These are phyloP conservation scores for Echinarachnius parma DNA, from an alignment of 53 echinoderm and acorn worm genomes.

Conservation along the genomic window DNA sequence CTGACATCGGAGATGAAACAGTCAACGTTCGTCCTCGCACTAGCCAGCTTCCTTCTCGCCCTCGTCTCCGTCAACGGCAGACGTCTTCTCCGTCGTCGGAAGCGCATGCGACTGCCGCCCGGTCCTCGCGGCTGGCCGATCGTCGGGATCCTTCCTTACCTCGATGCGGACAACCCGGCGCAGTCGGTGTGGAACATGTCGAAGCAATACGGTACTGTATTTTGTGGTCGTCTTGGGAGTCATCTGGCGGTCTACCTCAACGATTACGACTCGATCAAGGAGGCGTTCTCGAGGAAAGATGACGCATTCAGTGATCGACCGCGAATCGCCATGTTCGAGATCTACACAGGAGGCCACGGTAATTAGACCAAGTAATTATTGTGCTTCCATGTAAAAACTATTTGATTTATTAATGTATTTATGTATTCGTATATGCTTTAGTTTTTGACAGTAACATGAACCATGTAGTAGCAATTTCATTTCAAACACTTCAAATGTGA, in stretches of 20 bases:
- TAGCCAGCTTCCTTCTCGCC: constrained; percentile 14
- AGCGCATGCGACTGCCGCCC: constrained; percentile 46
- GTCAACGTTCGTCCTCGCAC: constrained; percentile 14
- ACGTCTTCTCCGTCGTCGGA: neutral
- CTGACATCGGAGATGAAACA: neutral
- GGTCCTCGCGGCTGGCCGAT: constrained; percentile 69
- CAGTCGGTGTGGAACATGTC: constrained; percentile 45
- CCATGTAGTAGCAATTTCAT: no score
- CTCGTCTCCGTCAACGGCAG: neutral
- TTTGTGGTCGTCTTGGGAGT: constrained; percentile 49
- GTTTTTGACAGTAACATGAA: no score
- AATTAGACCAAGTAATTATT: no score
- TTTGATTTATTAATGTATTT: no score
- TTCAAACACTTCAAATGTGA: no score
- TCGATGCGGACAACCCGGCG: constrained; percentile 42
- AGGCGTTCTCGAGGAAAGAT: constrained; percentile 54
- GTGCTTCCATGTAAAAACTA: no score
- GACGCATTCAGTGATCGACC: constrained; percentile 64
- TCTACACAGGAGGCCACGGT: constrained; percentile 34
- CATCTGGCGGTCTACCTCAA: constrained; percentile 56
- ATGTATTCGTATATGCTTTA: no score
- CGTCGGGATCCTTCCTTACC: constrained; percentile 59
- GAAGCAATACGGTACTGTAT: constrained; percentile 45
- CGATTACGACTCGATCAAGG: constrained; percentile 59
- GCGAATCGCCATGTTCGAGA: constrained; percentile 49